Evolutionary conservation across 2,113 vertebrate genomes (phyloP).

Genomic region (Zingel zingel): DNA sequence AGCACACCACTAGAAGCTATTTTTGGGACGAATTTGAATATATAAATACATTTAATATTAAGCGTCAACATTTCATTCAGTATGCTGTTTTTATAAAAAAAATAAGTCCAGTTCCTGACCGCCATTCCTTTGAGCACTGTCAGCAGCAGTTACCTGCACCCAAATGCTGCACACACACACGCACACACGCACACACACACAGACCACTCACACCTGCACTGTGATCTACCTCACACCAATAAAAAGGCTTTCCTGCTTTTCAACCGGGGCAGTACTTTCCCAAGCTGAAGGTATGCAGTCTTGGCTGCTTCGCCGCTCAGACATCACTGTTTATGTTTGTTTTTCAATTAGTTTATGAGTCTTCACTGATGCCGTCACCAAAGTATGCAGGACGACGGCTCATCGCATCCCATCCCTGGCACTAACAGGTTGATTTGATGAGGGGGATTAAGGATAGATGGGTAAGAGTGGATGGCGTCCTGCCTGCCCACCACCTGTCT

Average conservation of each 20-base stretch:
- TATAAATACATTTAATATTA: too few relatives aligned
- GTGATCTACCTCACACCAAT: conserved; percentile 59
- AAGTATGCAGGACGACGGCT: conserved; percentile 41
- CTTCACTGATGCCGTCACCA: conserved; percentile 42
- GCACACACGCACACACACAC: conserved; percentile 4
- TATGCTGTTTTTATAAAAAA: background rate
- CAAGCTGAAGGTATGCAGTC: conserved; percentile 30
- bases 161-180: background rate
- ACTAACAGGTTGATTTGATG: conserved; percentile 33
- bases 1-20: background rate
- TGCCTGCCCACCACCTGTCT: conserved; percentile 35
- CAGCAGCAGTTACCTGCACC: conserved; percentile 39
- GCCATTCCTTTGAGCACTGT: conserved; percentile 40
- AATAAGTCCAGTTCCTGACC: background rate
- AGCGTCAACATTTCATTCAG: too few relatives aligned
- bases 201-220: conserved; percentile 60
- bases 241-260: conserved; percentile 53
- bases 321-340: conserved; percentile 49
- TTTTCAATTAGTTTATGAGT: conserved; percentile 42
- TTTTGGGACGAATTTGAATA: background rate
- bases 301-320: conserved; percentile 19
- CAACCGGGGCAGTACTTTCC: conserved; percentile 25
- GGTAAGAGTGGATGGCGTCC: background rate
- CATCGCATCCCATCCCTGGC: conserved; percentile 7
- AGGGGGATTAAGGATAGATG: conserved; percentile 25